A percentile compares a stretch with the other conserved stretches of the same genome.
phyloP scores from a whole-genome alignment of 2,113 vertebrate genomes.

The Nibea coibor region DNA sequence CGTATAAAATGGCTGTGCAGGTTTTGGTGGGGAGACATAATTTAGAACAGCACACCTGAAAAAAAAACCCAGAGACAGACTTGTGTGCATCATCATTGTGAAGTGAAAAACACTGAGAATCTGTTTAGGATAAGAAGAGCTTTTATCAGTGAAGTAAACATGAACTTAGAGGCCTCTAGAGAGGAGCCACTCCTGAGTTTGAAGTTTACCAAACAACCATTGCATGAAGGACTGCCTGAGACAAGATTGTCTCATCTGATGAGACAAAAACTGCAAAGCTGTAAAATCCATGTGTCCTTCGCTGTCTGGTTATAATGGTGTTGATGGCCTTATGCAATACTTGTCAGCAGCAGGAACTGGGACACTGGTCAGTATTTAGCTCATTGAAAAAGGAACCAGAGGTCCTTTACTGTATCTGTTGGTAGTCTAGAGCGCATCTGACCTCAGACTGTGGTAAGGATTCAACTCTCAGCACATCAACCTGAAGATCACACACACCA shows the following conservation, averaged over 20 bases:
- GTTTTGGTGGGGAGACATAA: not conserved
- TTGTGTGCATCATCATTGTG: not conserved
- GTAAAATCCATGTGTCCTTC: not conserved
- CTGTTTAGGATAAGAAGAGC: not conserved
- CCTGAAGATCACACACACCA: not conserved
- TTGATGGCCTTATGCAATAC: not conserved
- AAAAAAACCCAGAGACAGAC: too few relatives aligned
- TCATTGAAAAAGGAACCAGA: slow-evolving; percentile 1
- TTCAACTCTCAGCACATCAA: not conserved
- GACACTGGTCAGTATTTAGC: not conserved
- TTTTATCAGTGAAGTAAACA: not conserved
- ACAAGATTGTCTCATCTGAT: not conserved
- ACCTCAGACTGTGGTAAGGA: not conserved
- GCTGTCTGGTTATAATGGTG: not conserved
- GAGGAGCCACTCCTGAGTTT: not conserved
- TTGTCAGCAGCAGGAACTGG: not conserved
- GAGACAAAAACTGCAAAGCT: not conserved
- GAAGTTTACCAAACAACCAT: not conserved
- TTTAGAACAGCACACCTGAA: not conserved
- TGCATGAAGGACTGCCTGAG: not conserved
- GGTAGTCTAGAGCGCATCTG: not conserved
- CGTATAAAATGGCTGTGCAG: not conserved
- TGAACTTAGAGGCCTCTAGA: not conserved
- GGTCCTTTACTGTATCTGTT: not conserved
- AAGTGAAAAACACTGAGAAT: not conserved